Percentiles rank a stretch among this genome's conserved stretches.
Evolutionary conservation across 2,113 vertebrate genomes (phyloP).

Genomic region (Grallaria varia): DNA sequence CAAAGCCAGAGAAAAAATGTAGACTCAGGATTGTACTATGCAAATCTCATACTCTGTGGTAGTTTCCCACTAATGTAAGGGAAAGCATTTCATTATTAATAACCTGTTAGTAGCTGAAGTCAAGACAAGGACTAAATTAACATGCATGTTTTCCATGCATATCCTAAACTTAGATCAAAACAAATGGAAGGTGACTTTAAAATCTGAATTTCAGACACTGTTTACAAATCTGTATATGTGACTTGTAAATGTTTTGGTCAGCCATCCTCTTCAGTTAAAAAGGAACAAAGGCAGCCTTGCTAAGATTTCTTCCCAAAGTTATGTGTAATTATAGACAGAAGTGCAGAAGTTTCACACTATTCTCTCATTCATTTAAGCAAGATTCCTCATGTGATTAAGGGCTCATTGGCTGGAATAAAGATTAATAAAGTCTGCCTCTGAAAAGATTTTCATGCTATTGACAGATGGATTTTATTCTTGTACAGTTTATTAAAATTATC

Average conservation of each 20-base stretch:
- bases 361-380: not conserved
- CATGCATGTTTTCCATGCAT: not conserved
- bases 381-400: not conserved
- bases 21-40: not conserved
- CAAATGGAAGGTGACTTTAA: not conserved
- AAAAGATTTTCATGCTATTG: not conserved
- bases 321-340: not conserved
- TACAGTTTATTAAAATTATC: slow-evolving; percentile 9
- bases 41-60: not conserved
- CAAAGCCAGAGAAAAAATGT: not conserved
- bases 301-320: not conserved
- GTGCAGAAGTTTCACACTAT: not conserved
- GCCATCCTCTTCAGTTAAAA: not conserved
- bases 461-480: not conserved
- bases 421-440: not conserved
- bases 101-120: not conserved
- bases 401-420: not conserved
- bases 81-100: not conserved
- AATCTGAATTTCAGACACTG: not conserved
- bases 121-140: not conserved
- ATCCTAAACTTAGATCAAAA: not conserved
- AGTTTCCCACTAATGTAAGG: not conserved
- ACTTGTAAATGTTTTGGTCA: not conserved
- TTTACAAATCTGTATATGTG: not conserved
- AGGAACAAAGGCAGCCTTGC: not conserved